Percentiles rank a stretch among this genome's conserved stretches.
These are phyloP conservation scores for Deilephila porcellus DNA, from an alignment of 2,888 invertebrate species.

Conservation along the genomic window DNA sequence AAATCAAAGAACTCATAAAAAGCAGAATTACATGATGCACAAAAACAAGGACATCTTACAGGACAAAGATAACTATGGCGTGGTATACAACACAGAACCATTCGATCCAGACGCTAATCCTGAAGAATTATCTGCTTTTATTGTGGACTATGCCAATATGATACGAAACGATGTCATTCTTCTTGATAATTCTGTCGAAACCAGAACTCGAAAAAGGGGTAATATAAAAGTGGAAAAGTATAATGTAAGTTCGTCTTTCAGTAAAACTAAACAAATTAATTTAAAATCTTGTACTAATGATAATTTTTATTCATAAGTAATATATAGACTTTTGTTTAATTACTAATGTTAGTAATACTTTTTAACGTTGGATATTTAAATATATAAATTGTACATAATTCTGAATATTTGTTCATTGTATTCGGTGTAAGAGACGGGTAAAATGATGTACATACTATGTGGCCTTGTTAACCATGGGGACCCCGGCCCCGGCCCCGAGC, in stretches of 20 bases:
- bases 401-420: no score
- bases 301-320: no score
- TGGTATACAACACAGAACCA: conserved; percentile 53
- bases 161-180: conserved; percentile 73
- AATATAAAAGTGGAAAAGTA: conserved; percentile 66
- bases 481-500: no score
- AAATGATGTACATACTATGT: no score
- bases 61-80: conserved; percentile 53
- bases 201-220: conserved; percentile 72
- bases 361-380: no score
- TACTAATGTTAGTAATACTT: no score
- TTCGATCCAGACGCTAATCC: conserved; percentile 55
- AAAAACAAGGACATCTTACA: conserved; percentile 58
- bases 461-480: no score
- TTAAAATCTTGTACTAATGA: no score
- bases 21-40: conserved; percentile 67
- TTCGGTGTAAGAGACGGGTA: no score
- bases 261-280: background rate
- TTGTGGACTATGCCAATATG: conserved; percentile 76
- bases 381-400: no score
- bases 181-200: conserved; percentile 75
- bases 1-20: conserved; percentile 64
- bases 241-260: conserved; percentile 54
- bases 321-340: no score
- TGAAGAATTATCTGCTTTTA: conserved; percentile 68